phyloP scores from a whole-genome alignment of 2,113 vertebrate genomes.

The Leucosticte australis region DNA sequence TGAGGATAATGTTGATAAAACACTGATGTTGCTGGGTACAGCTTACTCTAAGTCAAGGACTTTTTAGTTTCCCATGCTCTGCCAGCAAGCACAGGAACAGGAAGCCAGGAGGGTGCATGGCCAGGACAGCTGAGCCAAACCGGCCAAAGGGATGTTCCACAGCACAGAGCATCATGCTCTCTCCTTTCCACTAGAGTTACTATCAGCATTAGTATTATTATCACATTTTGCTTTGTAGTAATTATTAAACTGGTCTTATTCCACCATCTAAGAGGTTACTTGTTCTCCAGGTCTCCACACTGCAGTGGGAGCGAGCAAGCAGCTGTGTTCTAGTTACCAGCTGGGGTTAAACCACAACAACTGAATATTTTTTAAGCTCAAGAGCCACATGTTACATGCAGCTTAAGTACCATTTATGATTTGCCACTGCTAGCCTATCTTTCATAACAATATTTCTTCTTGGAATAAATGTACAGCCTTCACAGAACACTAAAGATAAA shows the following conservation, averaged over 20 bases:
- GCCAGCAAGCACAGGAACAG: accelerated
- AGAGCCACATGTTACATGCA: neutral
- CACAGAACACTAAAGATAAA: neutral
- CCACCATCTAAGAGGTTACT: neutral
- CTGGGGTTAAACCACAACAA: neutral
- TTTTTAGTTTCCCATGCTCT: neutral
- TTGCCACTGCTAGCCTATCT: neutral
- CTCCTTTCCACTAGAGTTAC: neutral
- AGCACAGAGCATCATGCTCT: neutral
- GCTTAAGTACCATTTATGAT: neutral
- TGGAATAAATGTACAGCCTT: neutral
- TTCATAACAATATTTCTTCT: neutral
- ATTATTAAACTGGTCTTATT: neutral
- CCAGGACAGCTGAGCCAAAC: neutral
- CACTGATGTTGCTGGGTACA: neutral
- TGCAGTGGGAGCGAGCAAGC: accelerated
- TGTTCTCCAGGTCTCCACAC: neutral
- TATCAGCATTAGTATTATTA: neutral
- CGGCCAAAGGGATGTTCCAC: neutral
- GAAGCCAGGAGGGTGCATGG: neutral
- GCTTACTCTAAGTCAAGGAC: neutral
- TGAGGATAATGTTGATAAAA: neutral
- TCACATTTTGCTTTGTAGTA: neutral
- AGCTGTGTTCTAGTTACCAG: neutral
- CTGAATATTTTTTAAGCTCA: neutral